These are phyloP conservation scores for Cheilosia vernalis DNA, from an alignment of 2,888 invertebrate genomes.

Conservation along the genomic window DNA sequence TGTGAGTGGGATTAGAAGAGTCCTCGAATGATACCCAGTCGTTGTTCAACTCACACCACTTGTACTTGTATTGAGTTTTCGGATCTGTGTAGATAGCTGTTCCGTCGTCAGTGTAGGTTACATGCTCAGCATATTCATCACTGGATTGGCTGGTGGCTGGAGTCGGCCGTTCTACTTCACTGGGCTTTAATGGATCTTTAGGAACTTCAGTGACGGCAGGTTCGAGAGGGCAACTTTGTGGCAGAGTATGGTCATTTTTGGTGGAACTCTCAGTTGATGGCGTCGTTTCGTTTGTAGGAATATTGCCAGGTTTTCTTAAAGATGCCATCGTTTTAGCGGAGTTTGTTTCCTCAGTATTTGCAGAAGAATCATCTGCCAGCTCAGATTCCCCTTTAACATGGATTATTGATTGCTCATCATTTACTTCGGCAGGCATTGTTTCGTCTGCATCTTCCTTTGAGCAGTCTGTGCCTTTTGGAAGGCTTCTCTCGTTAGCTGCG, in stretches of 20 bases:
- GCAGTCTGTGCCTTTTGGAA: background rate
- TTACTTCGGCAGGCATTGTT: background rate
- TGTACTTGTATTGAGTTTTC: constrained; percentile 87
- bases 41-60: constrained; percentile 85
- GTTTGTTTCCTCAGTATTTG: background rate
- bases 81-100: constrained; percentile 91
- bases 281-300: background rate
- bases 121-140: constrained; percentile 84
- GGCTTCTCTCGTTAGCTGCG: background rate
- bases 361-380: background rate
- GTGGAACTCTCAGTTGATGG: background rate
- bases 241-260: constrained; percentile 7
- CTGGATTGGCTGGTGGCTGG: constrained; percentile 18
- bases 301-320: background rate
- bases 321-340: background rate
- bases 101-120: constrained; percentile 88
- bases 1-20: constrained; percentile 33
- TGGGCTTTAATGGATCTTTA: background rate
- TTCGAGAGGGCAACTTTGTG: background rate
- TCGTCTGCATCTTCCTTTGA: background rate
- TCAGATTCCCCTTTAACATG: background rate
- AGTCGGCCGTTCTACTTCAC: background rate
- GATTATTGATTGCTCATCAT: background rate
- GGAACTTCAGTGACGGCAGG: background rate
- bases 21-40: constrained; percentile 83